Conservation (phyloP, 2,888 invertebrate species). For the Erebia palarica region DNA sequence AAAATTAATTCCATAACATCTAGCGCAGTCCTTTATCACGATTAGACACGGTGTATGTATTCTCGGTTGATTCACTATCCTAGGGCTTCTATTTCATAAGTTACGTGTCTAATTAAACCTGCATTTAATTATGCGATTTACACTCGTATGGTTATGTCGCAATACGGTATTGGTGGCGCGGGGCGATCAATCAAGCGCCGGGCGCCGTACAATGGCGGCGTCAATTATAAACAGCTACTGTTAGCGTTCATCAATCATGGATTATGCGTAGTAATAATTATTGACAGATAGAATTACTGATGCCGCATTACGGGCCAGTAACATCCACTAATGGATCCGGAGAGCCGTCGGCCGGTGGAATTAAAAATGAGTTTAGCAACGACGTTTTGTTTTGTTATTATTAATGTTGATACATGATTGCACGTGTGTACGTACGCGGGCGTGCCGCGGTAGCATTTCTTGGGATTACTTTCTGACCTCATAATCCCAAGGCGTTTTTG, state of each 20-base stretch:
- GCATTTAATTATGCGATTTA: slow-evolving; percentile 60
- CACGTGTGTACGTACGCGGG: background rate
- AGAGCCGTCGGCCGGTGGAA: slow-evolving; percentile 26
- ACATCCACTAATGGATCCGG: slow-evolving; percentile 33
- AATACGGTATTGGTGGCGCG: slow-evolving; percentile 40
- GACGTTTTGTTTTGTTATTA: slow-evolving; percentile 27
- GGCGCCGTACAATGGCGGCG: slow-evolving; percentile 61
- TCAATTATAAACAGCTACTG: slow-evolving; percentile 73
- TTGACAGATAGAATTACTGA: slow-evolving; percentile 63
- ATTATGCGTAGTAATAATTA: slow-evolving; percentile 72
- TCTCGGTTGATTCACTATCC: slow-evolving; percentile 53
- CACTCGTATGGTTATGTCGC: slow-evolving; percentile 38
- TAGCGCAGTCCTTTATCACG: slow-evolving; percentile 39
- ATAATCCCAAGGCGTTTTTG: background rate
- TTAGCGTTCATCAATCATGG: slow-evolving; percentile 72
- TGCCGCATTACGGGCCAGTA: slow-evolving; percentile 33
- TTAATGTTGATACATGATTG: slow-evolving; percentile 2
- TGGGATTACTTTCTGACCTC: slow-evolving; percentile 24
- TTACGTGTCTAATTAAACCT: slow-evolving; percentile 62
- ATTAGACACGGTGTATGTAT: slow-evolving; percentile 41
- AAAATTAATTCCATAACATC: slow-evolving; percentile 28
- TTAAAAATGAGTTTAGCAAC: slow-evolving; percentile 41
- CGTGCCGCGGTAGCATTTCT: slow-evolving; percentile 27
- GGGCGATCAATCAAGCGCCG: slow-evolving; percentile 60
- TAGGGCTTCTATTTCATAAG: slow-evolving; percentile 58